These are phyloP conservation scores for Allygus modestus DNA, from an alignment of 2,888 invertebrate genomes.

Conservation along the genomic window DNA sequence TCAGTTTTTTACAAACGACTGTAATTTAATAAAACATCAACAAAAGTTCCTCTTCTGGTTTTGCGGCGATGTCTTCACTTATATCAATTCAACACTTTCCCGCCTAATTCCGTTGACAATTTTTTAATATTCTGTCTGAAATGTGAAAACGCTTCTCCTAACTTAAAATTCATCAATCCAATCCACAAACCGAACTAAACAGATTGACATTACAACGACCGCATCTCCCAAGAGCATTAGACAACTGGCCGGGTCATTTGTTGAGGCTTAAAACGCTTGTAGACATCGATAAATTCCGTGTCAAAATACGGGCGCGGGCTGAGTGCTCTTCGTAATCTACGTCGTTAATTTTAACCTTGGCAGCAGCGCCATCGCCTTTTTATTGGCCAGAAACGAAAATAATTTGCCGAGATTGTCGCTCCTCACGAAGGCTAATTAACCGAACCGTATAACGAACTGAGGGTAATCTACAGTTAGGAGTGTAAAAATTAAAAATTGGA, in stretches of 20 bases:
- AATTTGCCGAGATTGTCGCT: neutral
- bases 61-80: no score
- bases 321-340: neutral
- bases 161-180: no score
- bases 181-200: neutral
- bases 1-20: no score
- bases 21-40: no score
- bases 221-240: neutral
- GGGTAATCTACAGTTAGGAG: neutral
- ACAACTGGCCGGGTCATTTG: slow-evolving; percentile 15
- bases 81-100: no score
- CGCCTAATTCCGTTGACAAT: no score
- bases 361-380: slow-evolving; percentile 1
- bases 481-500: no score
- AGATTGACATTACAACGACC: neutral
- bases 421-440: neutral
- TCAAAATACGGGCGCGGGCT: slow-evolving; percentile 10
- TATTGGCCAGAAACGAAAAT: slow-evolving; percentile 10
- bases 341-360: slow-evolving; percentile 16
- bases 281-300: slow-evolving; percentile 36
- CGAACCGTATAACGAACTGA: neutral
- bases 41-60: no score
- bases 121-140: no score
- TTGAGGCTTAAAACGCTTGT: slow-evolving; percentile 27
- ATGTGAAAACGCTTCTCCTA: no score